phyloP scores from a whole-genome alignment of 1,140 invertebrate species.

The Choristoneura fumiferana region DNA sequence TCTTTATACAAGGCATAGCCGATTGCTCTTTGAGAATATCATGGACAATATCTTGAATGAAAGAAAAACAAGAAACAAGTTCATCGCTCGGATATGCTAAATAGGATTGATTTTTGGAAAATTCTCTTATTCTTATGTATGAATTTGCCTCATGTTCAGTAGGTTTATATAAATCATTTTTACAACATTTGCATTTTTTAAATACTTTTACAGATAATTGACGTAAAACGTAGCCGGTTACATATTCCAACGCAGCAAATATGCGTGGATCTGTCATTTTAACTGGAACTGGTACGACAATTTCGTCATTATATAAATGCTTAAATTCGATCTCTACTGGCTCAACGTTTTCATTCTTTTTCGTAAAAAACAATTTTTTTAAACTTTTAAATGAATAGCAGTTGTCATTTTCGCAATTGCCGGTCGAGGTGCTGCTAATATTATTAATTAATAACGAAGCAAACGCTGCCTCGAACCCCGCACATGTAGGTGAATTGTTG shows the following conservation, averaged over 20 bases:
- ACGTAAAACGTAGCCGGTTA: background rate
- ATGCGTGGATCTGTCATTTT: background rate
- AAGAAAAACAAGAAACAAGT: too few species aligned
- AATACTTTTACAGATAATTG: background rate
- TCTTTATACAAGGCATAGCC: too few species aligned
- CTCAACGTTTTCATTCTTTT: background rate
- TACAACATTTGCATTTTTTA: background rate
- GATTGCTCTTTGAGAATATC: too few species aligned
- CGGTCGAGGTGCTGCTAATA: conserved; percentile 15
- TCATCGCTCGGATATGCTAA: too few species aligned
- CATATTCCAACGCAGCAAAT: background rate
- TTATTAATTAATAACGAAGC: conserved; percentile 24
- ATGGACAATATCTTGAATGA: too few species aligned
- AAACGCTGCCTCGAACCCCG: conserved; percentile 28
- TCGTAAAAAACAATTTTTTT: background rate
- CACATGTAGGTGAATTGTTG: conserved; percentile 26
- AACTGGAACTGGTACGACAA: background rate
- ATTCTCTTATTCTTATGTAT: too few species aligned
- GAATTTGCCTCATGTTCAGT: too few species aligned
- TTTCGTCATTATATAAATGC: background rate
- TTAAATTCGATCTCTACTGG: background rate
- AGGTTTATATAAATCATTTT: background rate
- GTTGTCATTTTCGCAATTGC: conserved; percentile 24
- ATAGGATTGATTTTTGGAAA: too few species aligned
- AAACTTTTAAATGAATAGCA: background rate